phyloP scores from a whole-genome alignment of 2,888 invertebrate genomes.

The Ametastegia equiseti region DNA sequence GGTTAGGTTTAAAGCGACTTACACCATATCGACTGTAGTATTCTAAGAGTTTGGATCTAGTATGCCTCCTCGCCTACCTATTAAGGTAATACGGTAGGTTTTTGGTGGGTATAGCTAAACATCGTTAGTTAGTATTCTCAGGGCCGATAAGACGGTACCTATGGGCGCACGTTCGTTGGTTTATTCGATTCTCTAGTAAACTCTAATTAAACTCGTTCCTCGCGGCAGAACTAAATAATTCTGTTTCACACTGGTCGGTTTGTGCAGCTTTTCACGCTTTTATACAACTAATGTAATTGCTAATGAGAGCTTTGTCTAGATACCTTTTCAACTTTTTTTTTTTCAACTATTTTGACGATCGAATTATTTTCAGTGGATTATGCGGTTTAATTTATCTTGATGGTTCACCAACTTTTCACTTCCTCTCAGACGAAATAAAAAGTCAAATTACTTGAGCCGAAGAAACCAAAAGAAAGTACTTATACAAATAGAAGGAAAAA shows the following conservation, averaged over 20 bases:
- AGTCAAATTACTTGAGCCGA: background rate
- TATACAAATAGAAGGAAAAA: background rate
- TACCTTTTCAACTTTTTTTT: background rate
- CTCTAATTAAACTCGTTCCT: conserved; percentile 31
- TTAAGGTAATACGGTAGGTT: background rate
- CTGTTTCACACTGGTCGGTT: background rate
- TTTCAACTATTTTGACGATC: background rate
- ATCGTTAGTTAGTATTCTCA: conserved; percentile 33
- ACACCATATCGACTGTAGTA: too few species aligned
- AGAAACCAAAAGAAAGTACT: background rate
- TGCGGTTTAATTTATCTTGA: background rate
- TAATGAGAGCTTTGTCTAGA: background rate
- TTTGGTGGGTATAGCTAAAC: background rate
- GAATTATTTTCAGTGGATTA: background rate
- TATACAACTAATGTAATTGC: background rate
- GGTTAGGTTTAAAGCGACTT: too few species aligned
- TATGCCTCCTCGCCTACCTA: too few species aligned
- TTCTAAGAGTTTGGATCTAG: conserved; percentile 29
- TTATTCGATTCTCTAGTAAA: conserved; percentile 42
- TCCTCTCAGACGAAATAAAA: background rate
- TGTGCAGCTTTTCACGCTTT: background rate
- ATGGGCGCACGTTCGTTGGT: conserved; percentile 4
- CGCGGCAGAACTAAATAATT: background rate
- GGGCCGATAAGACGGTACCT: conserved; percentile 7
- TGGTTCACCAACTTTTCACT: background rate